A percentile compares a stretch with the other conserved stretches of the same genome.
phyloP scores from a whole-genome alignment of 2,113 vertebrate species.

The Pluvialis apricaria region DNA sequence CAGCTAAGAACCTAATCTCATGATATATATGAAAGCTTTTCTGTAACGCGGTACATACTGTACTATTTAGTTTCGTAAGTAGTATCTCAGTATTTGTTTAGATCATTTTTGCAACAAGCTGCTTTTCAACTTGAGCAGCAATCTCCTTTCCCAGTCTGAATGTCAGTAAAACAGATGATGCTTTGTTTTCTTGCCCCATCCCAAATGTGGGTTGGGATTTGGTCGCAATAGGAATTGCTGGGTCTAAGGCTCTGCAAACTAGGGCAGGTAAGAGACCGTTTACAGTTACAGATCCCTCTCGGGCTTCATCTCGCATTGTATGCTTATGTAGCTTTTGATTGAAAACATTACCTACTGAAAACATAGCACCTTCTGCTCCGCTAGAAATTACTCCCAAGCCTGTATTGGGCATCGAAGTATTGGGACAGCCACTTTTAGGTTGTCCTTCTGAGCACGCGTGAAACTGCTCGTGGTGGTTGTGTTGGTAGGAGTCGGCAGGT shows the following conservation, averaged over 20 bases:
- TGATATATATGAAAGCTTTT: background rate
- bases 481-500: background rate
- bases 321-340: background rate
- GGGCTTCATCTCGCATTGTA: background rate
- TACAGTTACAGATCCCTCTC: background rate
- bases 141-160: background rate
- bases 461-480: background rate
- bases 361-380: background rate
- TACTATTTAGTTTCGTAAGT: background rate
- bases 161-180: background rate
- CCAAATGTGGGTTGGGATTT: background rate
- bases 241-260: background rate
- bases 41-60: background rate
- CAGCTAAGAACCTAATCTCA: background rate
- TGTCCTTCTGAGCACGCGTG: background rate
- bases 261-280: background rate
- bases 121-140: background rate
- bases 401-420: background rate
- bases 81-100: background rate
- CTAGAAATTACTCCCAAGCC: background rate
- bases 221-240: background rate
- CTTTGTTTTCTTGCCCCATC: background rate
- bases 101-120: background rate
- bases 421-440: background rate
- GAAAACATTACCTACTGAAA: background rate